A percentile compares a stretch with the other conserved stretches of the same genome.
Evolutionary conservation across 2,797 vertebrate genomes (phyloP).

Genomic region (Tinamus major): DNA sequence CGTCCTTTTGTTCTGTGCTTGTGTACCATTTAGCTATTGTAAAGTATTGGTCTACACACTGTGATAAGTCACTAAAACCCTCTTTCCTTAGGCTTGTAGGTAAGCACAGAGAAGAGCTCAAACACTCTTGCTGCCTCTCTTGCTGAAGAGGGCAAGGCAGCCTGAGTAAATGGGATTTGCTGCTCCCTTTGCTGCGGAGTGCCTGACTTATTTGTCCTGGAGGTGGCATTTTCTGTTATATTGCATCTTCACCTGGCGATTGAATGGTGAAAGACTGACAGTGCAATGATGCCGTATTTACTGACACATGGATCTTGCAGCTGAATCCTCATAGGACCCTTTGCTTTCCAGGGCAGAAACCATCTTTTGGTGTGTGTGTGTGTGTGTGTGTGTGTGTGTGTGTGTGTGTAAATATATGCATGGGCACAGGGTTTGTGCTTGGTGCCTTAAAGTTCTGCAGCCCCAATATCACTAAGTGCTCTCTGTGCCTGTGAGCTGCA

Average conservation of each 20-base stretch:
- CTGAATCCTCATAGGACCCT: slow-evolving; percentile 1
- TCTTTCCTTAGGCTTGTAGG: not conserved
- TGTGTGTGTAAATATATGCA: not conserved
- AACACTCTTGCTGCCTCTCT: not conserved
- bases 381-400: not conserved
- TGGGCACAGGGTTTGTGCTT: not conserved
- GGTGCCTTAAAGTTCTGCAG: not conserved
- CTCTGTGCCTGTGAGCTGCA: not conserved
- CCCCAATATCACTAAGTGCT: not conserved
- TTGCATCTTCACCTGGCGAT: slow-evolving; percentile 22
- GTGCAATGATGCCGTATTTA: not conserved
- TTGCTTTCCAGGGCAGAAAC: slow-evolving; percentile 36
- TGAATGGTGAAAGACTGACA: slow-evolving; percentile 2
- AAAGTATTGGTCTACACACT: not conserved
- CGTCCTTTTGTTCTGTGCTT: slow-evolving; percentile 22
- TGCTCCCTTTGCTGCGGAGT: not conserved
- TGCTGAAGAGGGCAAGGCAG: slow-evolving; percentile 7
- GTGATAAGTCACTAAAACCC: not conserved
- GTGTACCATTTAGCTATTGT: not conserved
- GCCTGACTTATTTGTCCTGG: not conserved
- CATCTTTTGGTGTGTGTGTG: not conserved
- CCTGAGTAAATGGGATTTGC: slow-evolving; percentile 32
- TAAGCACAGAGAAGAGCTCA: not conserved
- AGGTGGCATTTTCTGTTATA: slow-evolving; percentile 1
- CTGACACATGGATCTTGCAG: not conserved